A percentile compares a stretch with the other conserved stretches of the same genome.
These are phyloP conservation scores for Cinclus cinclus DNA, from an alignment of 2,113 vertebrate species.

Conservation along the genomic window DNA sequence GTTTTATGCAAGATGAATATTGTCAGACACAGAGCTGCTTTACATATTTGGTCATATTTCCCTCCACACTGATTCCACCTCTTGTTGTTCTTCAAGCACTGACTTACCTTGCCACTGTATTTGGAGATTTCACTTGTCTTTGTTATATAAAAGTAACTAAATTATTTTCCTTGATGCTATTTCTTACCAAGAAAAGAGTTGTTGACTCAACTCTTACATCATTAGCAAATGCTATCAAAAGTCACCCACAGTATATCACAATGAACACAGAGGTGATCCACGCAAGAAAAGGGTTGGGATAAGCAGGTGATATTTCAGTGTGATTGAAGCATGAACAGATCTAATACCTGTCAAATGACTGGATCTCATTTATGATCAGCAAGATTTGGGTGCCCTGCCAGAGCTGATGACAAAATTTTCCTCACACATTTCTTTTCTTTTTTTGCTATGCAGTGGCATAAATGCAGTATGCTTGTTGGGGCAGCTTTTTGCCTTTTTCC, in stretches of 20 bases:
- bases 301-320: not conserved
- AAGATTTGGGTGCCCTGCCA: not conserved
- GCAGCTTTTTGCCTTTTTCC: not conserved
- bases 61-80: not conserved
- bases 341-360: not conserved
- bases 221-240: not conserved
- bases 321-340: not conserved
- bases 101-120: not conserved
- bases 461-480: not conserved
- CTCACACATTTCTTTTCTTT: not conserved
- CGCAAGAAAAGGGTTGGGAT: not conserved
- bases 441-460: not conserved
- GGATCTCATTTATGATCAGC: not conserved
- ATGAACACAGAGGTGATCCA: not conserved
- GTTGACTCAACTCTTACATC: not conserved
- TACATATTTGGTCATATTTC: not conserved
- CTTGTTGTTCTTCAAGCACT: not conserved
- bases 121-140: not conserved
- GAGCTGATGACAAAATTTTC: not conserved
- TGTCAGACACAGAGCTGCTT: not conserved
- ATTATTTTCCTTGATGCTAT: not conserved
- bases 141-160: not conserved
- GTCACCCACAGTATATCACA: not conserved
- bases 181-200: not conserved
- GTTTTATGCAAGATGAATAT: not conserved